phyloP scores from a whole-genome alignment of 2,113 vertebrate genomes.

The Microcebus griseorufus region DNA sequence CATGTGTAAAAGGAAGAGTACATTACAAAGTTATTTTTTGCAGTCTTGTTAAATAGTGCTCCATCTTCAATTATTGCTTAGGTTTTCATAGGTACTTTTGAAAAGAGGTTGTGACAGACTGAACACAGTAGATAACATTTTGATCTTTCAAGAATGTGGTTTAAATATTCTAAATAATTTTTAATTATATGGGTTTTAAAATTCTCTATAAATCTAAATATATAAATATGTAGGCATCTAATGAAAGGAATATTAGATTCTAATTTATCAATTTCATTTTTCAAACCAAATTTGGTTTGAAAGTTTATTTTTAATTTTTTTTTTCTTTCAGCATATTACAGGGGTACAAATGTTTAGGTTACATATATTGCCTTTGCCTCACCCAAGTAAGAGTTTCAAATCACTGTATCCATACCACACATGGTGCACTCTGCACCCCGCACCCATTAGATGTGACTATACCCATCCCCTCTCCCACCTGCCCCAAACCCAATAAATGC shows the following conservation, averaged over 20 bases:
- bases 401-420: no score
- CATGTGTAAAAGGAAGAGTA: neutral
- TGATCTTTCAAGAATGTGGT: neutral
- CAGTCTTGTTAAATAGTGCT: neutral
- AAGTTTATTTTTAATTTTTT: neutral
- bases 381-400: no score
- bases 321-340: no score
- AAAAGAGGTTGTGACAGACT: neutral
- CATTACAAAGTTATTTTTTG: constrained; percentile 16
- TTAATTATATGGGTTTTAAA: neutral
- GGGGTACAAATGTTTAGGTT: no score
- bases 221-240: neutral
- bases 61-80: constrained; percentile 7
- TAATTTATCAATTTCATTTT: neutral
- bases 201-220: neutral
- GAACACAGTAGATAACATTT: neutral
- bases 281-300: neutral
- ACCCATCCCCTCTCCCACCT: no score
- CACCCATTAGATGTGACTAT: no score
- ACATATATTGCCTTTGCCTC: no score
- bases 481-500: no score
- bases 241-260: neutral
- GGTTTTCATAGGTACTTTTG: neutral
- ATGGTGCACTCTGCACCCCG: no score
- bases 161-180: neutral